Evolutionary conservation across 2,113 vertebrate genomes (phyloP).

Genomic region (Perca schrenkii): DNA sequence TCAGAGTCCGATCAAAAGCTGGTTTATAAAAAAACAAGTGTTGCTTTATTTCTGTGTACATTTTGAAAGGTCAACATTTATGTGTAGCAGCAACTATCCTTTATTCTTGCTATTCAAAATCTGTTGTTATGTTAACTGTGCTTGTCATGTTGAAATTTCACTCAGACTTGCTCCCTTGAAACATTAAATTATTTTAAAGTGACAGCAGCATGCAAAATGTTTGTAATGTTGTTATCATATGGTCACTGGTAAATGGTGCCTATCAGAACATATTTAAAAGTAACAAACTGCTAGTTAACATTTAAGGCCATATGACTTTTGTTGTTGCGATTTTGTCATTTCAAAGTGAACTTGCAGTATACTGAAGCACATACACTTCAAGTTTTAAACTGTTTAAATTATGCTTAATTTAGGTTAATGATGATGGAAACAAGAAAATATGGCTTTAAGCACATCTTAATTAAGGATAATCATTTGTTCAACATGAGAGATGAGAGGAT

Average conservation of each 20-base stretch:
- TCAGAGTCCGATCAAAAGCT: neutral
- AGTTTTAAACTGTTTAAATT: conserved; percentile 23
- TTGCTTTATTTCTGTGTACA: neutral
- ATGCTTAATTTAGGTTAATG: conserved; percentile 42
- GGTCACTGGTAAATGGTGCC: neutral
- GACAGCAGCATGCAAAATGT: neutral
- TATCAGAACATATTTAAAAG: neutral
- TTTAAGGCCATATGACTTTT: conserved; percentile 7
- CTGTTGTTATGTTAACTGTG: neutral
- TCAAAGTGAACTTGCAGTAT: conserved; percentile 6
- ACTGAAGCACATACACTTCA: neutral
- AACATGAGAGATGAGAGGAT: conserved; percentile 43
- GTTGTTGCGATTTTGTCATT: neutral
- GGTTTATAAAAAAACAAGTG: neutral
- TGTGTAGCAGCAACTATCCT: neutral
- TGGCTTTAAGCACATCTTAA: conserved; percentile 57
- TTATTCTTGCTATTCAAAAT: neutral
- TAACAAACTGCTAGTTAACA: neutral
- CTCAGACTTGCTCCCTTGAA: neutral
- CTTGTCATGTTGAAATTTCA: neutral
- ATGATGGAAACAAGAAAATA: conserved; percentile 52
- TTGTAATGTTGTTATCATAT: neutral
- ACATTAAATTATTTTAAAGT: conserved; percentile 11
- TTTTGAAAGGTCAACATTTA: neutral
- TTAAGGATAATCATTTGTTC: conserved; percentile 53